phyloP scores from a whole-genome alignment of 1,140 invertebrate species.

The Drosophila chauvacae region DNA sequence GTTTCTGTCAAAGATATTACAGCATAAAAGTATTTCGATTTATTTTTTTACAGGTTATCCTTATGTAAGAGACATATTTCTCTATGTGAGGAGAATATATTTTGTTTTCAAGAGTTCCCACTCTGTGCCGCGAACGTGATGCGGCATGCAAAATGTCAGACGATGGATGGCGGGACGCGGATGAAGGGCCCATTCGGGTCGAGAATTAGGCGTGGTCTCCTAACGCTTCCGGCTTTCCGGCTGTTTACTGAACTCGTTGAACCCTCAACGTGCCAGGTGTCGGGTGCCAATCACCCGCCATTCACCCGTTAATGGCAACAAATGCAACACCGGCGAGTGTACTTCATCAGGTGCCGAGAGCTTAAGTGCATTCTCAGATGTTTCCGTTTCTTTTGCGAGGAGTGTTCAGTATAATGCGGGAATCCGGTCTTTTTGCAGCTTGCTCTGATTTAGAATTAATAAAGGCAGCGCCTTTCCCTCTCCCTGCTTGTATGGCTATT shows the following conservation, averaged over 20 bases:
- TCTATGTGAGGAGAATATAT: slow-evolving; percentile 17
- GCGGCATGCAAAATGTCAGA: slow-evolving; percentile 40
- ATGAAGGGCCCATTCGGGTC: slow-evolving; percentile 25
- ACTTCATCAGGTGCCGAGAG: slow-evolving; percentile 57
- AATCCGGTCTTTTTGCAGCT: slow-evolving; percentile 7
- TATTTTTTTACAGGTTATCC: background rate
- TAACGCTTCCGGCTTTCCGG: slow-evolving; percentile 35
- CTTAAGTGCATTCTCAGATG: slow-evolving; percentile 67
- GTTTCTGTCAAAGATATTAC: background rate
- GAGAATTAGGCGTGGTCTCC: slow-evolving; percentile 50
- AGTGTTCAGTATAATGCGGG: slow-evolving; percentile 8
- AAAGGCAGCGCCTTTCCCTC: slow-evolving; percentile 44
- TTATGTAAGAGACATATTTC: background rate
- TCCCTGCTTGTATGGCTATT: slow-evolving; percentile 8
- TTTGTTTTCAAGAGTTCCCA: slow-evolving; percentile 32
- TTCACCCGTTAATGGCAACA: slow-evolving; percentile 55
- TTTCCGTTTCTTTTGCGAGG: slow-evolving; percentile 52
- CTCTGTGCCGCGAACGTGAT: slow-evolving; percentile 35
- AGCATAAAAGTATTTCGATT: background rate
- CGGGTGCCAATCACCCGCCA: slow-evolving; percentile 38
- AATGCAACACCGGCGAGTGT: slow-evolving; percentile 64
- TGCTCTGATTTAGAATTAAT: slow-evolving; percentile 79
- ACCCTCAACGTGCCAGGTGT: slow-evolving; percentile 16
- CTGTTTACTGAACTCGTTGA: slow-evolving; percentile 54
- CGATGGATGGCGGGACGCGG: slow-evolving; percentile 6